phyloP scores from a whole-genome alignment of 2,113 vertebrate genomes.

The Morone saxatilis region DNA sequence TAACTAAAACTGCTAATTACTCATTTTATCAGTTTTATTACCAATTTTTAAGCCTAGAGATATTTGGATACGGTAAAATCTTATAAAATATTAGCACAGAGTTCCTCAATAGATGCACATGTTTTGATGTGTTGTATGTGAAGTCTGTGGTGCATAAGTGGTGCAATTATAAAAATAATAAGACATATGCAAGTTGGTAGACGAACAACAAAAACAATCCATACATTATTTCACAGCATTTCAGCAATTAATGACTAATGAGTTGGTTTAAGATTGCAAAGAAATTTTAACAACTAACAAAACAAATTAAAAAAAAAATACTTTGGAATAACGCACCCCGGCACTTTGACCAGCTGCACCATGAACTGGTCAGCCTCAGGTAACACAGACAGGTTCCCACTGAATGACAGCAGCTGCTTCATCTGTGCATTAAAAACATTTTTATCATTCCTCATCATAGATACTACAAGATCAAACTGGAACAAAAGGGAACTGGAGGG shows the following conservation, averaged over 20 bases:
- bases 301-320: too few species aligned
- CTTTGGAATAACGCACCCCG: constrained; percentile 69
- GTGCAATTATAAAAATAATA: background rate
- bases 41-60: too few species aligned
- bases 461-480: background rate
- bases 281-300: background rate
- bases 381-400: constrained; percentile 74
- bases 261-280: background rate
- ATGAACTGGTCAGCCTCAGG: constrained; percentile 86
- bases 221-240: background rate
- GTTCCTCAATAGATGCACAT: background rate
- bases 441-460: background rate
- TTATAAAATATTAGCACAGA: too few species aligned
- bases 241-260: background rate
- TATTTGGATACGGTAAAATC: too few species aligned
- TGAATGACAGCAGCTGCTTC: constrained; percentile 81
- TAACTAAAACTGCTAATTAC: background rate
- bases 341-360: constrained; percentile 83
- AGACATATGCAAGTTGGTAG: background rate
- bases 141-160: background rate
- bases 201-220: background rate
- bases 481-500: background rate
- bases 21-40: background rate
- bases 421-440: constrained; percentile 72
- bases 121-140: background rate